A percentile compares a stretch with the other conserved stretches of the same genome.
These are phyloP conservation scores for Sebastes baramenuke DNA, from an alignment of 2,797 vertebrate genomes.

Conservation along the genomic window DNA sequence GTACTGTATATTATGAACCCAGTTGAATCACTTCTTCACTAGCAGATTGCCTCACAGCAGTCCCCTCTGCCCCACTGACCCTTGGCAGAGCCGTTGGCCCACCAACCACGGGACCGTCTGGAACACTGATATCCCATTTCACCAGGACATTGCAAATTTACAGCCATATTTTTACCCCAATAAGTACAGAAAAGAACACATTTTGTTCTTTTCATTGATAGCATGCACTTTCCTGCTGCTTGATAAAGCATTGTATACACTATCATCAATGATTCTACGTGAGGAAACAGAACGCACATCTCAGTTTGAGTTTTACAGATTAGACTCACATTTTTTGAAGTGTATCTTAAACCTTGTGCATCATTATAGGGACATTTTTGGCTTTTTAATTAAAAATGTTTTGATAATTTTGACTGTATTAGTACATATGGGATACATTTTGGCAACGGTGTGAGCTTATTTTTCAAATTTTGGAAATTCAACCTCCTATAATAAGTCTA, in stretches of 20 bases:
- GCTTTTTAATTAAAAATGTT: no score
- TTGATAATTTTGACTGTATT: no score
- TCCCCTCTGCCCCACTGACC: constrained; percentile 55
- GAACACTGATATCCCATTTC: constrained; percentile 25
- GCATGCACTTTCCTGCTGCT: background rate
- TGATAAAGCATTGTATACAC: background rate
- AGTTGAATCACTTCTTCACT: constrained; percentile 8
- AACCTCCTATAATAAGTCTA: no score
- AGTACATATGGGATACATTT: no score
- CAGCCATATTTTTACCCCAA: background rate
- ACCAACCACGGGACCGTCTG: constrained; percentile 52
- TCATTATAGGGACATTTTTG: no score
- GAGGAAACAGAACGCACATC: background rate
- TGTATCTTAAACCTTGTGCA: background rate
- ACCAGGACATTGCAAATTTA: constrained; percentile 13
- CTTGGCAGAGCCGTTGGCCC: constrained; percentile 15
- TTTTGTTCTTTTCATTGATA: background rate
- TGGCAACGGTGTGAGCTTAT: no score
- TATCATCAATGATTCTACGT: background rate
- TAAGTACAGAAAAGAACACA: background rate
- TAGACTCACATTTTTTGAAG: background rate
- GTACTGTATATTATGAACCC: background rate
- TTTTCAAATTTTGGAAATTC: no score
- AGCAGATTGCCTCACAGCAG: constrained; percentile 41
- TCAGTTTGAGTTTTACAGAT: background rate